Percentiles rank a stretch among this genome's conserved stretches.
phyloP scores from a whole-genome alignment of 2,113 vertebrate genomes.

The Marmota flaviventris region DNA sequence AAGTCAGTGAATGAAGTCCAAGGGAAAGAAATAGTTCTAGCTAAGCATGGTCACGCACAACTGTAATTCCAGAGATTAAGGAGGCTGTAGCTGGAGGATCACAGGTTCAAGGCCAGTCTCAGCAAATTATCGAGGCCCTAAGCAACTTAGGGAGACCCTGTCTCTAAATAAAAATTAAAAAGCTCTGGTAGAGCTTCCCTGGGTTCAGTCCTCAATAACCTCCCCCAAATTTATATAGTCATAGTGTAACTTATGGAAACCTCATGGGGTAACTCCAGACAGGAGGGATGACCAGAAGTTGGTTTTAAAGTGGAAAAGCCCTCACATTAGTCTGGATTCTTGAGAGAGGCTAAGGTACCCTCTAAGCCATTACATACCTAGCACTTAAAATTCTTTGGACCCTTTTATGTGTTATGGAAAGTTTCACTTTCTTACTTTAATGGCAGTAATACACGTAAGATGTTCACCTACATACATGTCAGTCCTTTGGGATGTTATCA shows the following conservation, averaged over 20 bases:
- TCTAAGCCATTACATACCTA: not conserved
- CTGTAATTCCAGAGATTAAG: no score
- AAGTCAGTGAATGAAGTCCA: not conserved
- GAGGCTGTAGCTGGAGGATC: no score
- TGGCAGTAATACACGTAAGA: not conserved
- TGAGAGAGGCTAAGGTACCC: not conserved
- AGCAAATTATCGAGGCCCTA: no score
- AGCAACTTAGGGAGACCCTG: no score
- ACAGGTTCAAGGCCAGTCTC: no score
- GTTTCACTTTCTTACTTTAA: not conserved
- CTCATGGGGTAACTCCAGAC: not conserved
- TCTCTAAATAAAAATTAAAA: no score
- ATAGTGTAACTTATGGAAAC: not conserved
- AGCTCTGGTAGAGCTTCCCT: no score
- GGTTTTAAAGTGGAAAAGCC: not conserved
- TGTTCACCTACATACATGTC: not conserved
- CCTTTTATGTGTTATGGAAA: not conserved
- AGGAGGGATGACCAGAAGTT: not conserved
- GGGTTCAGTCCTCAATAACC: no score
- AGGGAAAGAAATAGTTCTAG: not conserved
- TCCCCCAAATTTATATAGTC: no score
- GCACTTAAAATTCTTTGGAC: not conserved
- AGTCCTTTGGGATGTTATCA: not conserved
- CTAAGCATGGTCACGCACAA: no score
- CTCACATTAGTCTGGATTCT: not conserved